Percentiles rank a stretch among this genome's conserved stretches.
Conservation (phyloP, 2,888 invertebrate species). For the Meteorus colon region DNA sequence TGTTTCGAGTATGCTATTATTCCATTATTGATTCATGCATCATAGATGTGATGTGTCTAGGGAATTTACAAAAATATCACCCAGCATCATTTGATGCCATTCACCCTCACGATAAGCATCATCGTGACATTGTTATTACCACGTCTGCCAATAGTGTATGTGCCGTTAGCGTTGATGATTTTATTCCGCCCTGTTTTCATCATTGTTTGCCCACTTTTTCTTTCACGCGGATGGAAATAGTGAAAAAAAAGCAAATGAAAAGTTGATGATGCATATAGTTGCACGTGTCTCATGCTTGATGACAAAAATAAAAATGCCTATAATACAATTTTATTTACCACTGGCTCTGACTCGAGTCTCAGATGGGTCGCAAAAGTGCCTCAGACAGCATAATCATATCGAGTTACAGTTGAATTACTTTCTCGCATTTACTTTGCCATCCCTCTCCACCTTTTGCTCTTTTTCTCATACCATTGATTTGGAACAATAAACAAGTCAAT, state of each 20-base stretch:
- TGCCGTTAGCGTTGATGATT: constrained; percentile 31
- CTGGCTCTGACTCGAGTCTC: not conserved
- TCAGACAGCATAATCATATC: not conserved
- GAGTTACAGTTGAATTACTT: not conserved
- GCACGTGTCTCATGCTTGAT: not conserved
- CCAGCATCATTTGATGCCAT: not conserved
- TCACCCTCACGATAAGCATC: constrained; percentile 10
- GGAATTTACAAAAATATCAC: not conserved
- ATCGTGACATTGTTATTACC: not conserved
- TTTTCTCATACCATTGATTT: not conserved
- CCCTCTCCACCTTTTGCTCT: not conserved
- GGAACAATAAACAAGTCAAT: not conserved
- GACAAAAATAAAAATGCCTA: not conserved
- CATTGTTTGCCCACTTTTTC: not conserved
- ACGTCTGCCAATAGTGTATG: not conserved
- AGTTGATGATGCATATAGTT: not conserved
- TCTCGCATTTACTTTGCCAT: not conserved
- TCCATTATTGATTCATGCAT: too few species aligned
- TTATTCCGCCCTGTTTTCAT: not conserved
- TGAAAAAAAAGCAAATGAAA: not conserved
- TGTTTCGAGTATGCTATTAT: too few species aligned
- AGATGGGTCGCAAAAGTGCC: not conserved
- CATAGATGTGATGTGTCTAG: too few species aligned
- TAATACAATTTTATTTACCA: not conserved
- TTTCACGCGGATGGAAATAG: not conserved